phyloP scores from a whole-genome alignment of 2,888 invertebrate genomes.

The Heteromyza rotundicornis region DNA sequence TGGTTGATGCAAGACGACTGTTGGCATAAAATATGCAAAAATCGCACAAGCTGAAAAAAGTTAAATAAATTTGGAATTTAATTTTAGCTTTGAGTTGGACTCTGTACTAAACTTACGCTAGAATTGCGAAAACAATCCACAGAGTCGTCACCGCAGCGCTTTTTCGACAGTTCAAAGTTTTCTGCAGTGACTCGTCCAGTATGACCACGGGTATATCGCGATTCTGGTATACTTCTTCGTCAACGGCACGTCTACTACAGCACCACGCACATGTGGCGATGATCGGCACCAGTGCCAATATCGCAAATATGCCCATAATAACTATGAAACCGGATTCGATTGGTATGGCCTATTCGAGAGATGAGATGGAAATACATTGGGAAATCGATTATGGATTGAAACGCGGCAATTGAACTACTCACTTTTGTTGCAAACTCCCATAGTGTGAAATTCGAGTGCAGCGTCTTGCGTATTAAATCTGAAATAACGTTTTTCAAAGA shows the following conservation, averaged over 20 bases:
- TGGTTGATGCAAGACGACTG: slow-evolving; percentile 67
- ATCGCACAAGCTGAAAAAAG: slow-evolving; percentile 65
- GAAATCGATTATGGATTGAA: neutral
- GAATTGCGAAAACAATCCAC: slow-evolving; percentile 56
- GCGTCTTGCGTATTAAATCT: slow-evolving; percentile 59
- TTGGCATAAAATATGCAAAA: slow-evolving; percentile 70
- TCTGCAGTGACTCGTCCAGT: slow-evolving; percentile 55
- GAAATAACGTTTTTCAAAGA: slow-evolving; percentile 6
- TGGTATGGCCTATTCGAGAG: slow-evolving; percentile 73
- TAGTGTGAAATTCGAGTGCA: slow-evolving; percentile 58
- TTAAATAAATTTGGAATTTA: too few relatives aligned
- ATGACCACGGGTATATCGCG: slow-evolving; percentile 54
- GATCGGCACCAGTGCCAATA: slow-evolving; percentile 72
- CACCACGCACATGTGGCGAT: slow-evolving; percentile 67
- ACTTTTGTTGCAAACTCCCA: slow-evolving; percentile 58
- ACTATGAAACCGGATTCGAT: slow-evolving; percentile 74
- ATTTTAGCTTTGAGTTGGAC: slow-evolving; percentile 15
- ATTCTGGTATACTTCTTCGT: slow-evolving; percentile 60
- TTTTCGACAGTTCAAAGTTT: slow-evolving; percentile 55
- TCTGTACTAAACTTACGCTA: slow-evolving; percentile 49
- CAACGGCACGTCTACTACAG: slow-evolving; percentile 59
- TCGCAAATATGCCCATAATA: slow-evolving; percentile 68
- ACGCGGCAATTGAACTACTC: slow-evolving; percentile 32
- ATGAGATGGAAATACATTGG: neutral
- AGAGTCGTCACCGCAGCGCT: slow-evolving; percentile 54